Conservation (phyloP, 1,140 invertebrate genomes). For the Potamilus streckersoni region DNA sequence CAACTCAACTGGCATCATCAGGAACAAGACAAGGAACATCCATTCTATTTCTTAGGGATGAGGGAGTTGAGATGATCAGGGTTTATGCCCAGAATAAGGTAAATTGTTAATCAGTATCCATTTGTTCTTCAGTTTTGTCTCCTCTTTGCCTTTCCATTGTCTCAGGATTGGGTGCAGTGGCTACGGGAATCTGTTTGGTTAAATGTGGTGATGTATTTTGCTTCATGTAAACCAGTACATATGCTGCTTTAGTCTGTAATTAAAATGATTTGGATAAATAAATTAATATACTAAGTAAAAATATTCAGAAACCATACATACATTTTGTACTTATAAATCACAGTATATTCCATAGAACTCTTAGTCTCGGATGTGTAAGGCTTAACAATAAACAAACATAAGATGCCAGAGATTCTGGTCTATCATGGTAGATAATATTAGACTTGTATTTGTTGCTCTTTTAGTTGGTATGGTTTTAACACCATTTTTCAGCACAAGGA, state of each 20-base stretch:
- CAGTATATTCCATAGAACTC: not conserved
- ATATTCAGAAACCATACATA: not conserved
- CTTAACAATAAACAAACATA: not conserved
- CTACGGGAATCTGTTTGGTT: not conserved
- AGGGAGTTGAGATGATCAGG: not conserved
- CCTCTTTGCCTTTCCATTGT: not conserved
- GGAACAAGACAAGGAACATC: no score
- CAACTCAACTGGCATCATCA: no score
- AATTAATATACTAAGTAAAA: not conserved
- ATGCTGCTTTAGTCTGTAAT: constrained; percentile 70
- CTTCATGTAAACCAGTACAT: constrained; percentile 70
- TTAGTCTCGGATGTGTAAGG: not conserved
- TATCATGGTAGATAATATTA: not conserved
- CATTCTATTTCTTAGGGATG: no score
- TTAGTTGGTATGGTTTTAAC: no score
- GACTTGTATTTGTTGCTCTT: no score
- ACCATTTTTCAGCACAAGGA: no score
- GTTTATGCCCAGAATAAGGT: not conserved
- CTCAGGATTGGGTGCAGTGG: constrained; percentile 6
- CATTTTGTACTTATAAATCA: not conserved
- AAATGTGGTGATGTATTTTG: constrained; percentile 31
- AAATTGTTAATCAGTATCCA: constrained; percentile 30
- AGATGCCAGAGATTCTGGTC: not conserved
- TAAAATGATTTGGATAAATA: constrained; percentile 16
- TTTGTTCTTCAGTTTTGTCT: constrained; percentile 18